Base-by-base conservation (phyloP, 2,113 vertebrate species). In the Merops nubicus region DNA sequence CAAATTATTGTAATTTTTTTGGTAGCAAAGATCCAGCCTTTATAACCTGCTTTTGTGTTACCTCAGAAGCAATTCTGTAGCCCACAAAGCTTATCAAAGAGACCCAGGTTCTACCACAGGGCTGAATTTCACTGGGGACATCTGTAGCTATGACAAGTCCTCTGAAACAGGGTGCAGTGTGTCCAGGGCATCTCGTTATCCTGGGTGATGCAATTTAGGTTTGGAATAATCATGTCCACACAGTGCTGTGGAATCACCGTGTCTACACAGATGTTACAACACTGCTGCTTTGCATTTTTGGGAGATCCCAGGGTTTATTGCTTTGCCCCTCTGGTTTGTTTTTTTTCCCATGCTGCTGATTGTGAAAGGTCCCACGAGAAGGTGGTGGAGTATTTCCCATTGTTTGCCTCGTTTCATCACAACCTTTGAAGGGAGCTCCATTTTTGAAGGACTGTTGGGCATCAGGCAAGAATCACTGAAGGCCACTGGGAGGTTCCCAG, bases 241-340 rank as follows among this genome's bases (percentile, higher is more conserved):
- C 33, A 67, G 64, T 50, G 51, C 60, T 87, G 64, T 74, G 72
- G 79, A 92, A 93, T 74, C 1, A 1, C 54, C 80, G 8, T 88
- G 72, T 85, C 96, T 84, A 33, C 91, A 89, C 51, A 87, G 51
- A 56, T 93, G 72, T 95, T 96, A 86, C 89, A 77, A 92, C 89
- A 97, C 11, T 70, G 64, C 72, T 92, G 60, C 51, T 96, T 92
- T 92, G 84, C 76, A 89, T 93, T 95, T 86, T 89, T 89, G 64
- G 76, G 88, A 81, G 96, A 93, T 87, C 92, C 83, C 76, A 74
- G 0, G 3, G 60, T 72, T 97, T 85, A 91, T 75, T 84, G 72
- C 68, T 85, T 89, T 91, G 54, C 21, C 45, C 47, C 67, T 70
- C 64, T 89, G 48, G 0, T 45, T n/a, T n/a, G n/a, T n/a, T n/a